These are phyloP conservation scores for Callinectes sapidus DNA, from an alignment of 2,888 invertebrate genomes.

Conservation along the genomic window DNA sequence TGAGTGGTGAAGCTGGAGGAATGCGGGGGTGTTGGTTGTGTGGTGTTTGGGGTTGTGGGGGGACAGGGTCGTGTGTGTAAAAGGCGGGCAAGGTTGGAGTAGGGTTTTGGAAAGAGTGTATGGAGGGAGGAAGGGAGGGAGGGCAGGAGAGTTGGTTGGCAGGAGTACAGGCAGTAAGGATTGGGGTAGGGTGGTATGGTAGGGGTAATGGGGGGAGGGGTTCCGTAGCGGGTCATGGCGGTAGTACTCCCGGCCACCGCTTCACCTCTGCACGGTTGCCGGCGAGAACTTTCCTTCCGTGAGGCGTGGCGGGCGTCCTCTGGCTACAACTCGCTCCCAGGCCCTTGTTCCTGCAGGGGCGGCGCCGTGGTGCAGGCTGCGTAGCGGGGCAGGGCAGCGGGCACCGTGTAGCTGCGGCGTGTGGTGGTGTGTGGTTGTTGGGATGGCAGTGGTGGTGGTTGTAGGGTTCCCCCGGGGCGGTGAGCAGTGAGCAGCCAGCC, in stretches of 20 bases:
- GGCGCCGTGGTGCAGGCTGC: background rate
- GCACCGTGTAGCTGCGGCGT: background rate
- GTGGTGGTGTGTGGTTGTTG: background rate
- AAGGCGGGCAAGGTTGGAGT: background rate
- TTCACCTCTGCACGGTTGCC: background rate
- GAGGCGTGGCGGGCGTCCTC: background rate
- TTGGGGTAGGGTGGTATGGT: background rate
- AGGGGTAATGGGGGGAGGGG: background rate
- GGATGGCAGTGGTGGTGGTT: background rate
- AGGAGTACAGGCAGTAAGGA: background rate
- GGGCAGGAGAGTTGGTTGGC: background rate
- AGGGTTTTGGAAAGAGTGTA: background rate
- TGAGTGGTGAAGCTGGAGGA: background rate
- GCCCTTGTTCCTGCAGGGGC: background rate
- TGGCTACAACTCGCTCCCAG: background rate
- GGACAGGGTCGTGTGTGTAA: background rate
- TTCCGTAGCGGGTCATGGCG: constrained; percentile 9
- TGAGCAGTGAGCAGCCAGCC: constrained; percentile 48
- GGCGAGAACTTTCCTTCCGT: background rate
- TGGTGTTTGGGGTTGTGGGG: background rate
- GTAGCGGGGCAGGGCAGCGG: background rate
- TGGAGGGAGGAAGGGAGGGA: background rate
- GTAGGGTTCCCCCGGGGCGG: constrained; percentile 50
- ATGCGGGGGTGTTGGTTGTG: background rate
- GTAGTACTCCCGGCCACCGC: background rate